Evolutionary conservation across 2,113 vertebrate species (phyloP), one percentile per base, ranked within the genome.

Genomic region (Suncus etruscus): DNA sequence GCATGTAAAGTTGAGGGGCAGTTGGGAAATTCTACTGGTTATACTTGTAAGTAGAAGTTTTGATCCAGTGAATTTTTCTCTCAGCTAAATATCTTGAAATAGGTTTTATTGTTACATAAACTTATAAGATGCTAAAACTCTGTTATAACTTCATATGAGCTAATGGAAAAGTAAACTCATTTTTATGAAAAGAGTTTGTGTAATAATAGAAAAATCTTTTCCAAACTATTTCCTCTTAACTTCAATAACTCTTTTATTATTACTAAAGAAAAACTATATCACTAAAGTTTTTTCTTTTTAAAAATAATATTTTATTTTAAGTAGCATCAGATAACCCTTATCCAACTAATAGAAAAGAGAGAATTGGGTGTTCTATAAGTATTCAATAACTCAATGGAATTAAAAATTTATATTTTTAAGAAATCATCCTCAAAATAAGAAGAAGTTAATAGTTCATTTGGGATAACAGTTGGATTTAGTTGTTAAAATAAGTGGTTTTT

Each of bases 141-240:
- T 78, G 0, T 29, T 31, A 39, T 75, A 89, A 15, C 2, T 15
- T 54, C 79, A 68, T 29, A 89, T 24, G n/a, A 47, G 76, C 39
- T 91, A 16, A 75, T 0, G 63, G 24, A 25, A 14, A 73, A 86
- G 74, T 68, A 39, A 14, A 91, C 20, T 45, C 68, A 73, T 76
- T 87, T 89, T 74, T 39, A 87, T 22, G 31, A 75, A 87, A 51
- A 2, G 25, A 27, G 25, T 82, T 50, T 90, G 3, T 31, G 0
- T 63, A 74, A 85, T 83, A 79, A 25, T 48, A 61, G 15, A 45
- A 86, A 94, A 79, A 8, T 75, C 16, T 89, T 94, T 91, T 76
- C 45, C 20, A 86, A 86, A 79, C 24, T 39, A 32, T 88, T 91
- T 90, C 15, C 16, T 48, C 48, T 89, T 87, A 73, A n/a, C n/a